Percentiles rank a stretch among this genome's conserved stretches.
Conservation (phyloP, 1,140 invertebrate genomes). For the Akabosia matsudoensis region DNA sequence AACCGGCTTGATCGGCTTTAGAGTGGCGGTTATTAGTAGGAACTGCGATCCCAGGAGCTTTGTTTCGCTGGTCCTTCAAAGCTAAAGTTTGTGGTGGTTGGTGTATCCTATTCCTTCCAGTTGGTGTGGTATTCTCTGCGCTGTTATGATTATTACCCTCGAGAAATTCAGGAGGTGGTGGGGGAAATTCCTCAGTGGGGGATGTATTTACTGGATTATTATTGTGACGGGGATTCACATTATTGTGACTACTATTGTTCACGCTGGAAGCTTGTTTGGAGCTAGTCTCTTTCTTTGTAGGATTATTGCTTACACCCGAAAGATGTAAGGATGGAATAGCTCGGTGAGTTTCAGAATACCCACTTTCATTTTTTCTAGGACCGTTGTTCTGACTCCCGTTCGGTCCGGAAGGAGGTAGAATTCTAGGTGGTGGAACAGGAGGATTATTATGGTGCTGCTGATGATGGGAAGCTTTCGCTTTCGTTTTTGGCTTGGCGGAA, state of each 20-base stretch:
- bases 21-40: neutral
- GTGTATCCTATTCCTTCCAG: conserved; percentile 7
- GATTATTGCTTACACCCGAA: neutral
- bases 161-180: conserved; percentile 35
- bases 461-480: conserved; percentile 18
- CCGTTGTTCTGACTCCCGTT: conserved; percentile 26
- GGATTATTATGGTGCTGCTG: conserved; percentile 21
- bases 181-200: conserved; percentile 39
- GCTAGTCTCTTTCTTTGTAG: neutral
- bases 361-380: neutral
- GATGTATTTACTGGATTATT: conserved; percentile 27
- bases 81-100: conserved; percentile 41
- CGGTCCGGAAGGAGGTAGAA: neutral
- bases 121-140: conserved; percentile 3
- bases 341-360: neutral
- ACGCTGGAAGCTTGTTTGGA: neutral
- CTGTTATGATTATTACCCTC: neutral
- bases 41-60: conserved; percentile 6
- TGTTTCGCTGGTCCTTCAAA: conserved; percentile 30
- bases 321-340: neutral
- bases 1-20: neutral
- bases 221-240: conserved; percentile 50
- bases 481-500: neutral
- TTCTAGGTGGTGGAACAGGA: conserved; percentile 28
- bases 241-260: neutral